A percentile compares a stretch with the other conserved stretches of the same genome.
phyloP scores from a whole-genome alignment of 2,113 vertebrate genomes.

The Dromaius novaehollandiae region DNA sequence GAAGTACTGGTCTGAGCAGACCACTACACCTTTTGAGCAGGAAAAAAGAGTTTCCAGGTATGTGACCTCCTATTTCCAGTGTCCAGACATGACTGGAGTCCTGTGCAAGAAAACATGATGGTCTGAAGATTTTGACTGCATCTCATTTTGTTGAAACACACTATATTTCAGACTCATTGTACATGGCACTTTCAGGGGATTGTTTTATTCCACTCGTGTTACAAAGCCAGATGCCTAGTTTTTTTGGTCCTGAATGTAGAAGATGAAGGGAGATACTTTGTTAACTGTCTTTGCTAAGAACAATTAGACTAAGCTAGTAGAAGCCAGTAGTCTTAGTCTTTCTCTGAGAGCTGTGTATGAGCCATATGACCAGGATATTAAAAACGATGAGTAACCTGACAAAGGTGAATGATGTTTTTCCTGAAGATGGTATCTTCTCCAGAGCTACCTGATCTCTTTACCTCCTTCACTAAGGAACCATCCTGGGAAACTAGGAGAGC shows the following conservation, averaged over 20 bases:
- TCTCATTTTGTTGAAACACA: background rate
- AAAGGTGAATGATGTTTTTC: background rate
- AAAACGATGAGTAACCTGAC: background rate
- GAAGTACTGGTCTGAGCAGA: background rate
- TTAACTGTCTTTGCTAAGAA: background rate
- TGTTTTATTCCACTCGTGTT: background rate
- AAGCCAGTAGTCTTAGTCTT: background rate
- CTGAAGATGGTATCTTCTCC: background rate
- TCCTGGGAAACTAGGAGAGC: background rate
- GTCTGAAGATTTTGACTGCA: background rate
- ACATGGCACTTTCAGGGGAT: background rate
- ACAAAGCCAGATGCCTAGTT: background rate
- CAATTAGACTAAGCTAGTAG: background rate
- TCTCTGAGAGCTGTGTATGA: background rate
- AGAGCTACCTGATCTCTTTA: background rate
- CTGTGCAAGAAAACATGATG: background rate
- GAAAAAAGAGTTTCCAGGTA: background rate
- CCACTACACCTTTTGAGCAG: background rate
- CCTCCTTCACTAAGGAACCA: background rate
- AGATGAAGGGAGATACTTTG: background rate
- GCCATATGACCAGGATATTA: background rate
- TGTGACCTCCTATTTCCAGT: background rate
- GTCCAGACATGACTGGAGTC: background rate
- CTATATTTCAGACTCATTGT: background rate
- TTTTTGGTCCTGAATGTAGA: background rate